Base-by-base conservation (phyloP, 2,888 invertebrate species). In the Ashinkailepas kermadecensis region DNA sequence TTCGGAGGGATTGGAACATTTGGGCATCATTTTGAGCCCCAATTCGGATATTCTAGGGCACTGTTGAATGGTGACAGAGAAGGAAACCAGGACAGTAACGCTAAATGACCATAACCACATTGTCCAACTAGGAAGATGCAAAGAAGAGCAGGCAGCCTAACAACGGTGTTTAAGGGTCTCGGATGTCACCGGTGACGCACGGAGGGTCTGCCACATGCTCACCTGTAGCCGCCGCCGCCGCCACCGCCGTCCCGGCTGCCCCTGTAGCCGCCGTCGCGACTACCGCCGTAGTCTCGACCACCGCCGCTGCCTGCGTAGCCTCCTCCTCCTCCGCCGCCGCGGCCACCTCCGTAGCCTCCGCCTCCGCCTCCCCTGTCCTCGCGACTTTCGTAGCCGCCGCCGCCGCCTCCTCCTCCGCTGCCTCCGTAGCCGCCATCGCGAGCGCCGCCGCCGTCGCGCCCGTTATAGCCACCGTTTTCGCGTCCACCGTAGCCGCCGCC, bases 161-260 rank as follows among this genome's bases (percentile, higher is more conserved):
- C 39, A 39, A 39, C 39, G 39, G 39, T 39, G 39, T 39, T 39
- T 1, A 39, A 39, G 39, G 4, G 39, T 39, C 39, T 39, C 2
- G 4, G 39, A 39, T 39, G 39, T 39, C 39, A 39, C 39, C 39
- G 39, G 39, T 39, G 39, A 39, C 39, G 39, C 39, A 39, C 39
- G 39, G 2, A 39, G 39, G 39, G 39, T 4, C 1, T 39, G 39
- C 39, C 4, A n/a, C n/a, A 21, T 56, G 54, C 74, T 74, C 54
- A 74, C 74, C 74, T 74, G 74, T 74, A 74, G 15, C 74, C 74
- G 15, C 74, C 74, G 74, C 74, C 74, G 9, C 74, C 74, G 21
- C 74, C 11, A 15, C 39, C 39, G 10, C 39, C 15, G 10, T 39
- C 39, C 39, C 39, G 39, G 39, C 39, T 1, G 23, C 65, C 23